phyloP scores from a whole-genome alignment of 2,888 invertebrate species.

The Pseudeuparius sepicola region DNA sequence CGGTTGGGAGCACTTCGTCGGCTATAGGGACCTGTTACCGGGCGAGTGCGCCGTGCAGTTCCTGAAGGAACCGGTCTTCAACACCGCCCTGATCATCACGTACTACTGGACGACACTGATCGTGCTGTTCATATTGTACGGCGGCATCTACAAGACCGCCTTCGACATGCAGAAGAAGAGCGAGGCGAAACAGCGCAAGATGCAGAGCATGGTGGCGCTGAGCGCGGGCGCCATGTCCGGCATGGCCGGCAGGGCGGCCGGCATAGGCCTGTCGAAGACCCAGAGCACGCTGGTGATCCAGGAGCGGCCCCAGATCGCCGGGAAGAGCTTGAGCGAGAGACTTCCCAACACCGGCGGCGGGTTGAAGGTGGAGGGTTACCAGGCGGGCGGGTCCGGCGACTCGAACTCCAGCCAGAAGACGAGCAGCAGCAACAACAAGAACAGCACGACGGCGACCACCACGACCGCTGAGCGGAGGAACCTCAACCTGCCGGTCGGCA shows the following conservation, averaged over 20 bases:
- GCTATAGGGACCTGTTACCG: constrained; percentile 75
- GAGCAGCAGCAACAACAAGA: constrained; percentile 48
- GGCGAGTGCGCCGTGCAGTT: constrained; percentile 95
- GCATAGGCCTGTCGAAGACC: constrained; percentile 73
- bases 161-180: constrained; percentile 96
- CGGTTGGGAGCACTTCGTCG: constrained; percentile 98
- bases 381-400: constrained; percentile 41
- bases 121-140: constrained; percentile 90
- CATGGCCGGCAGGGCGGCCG: constrained; percentile 80
- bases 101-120: constrained; percentile 80
- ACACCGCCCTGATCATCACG: constrained; percentile 90
- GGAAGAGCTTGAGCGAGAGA: constrained; percentile 22
- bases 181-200: constrained; percentile 90
- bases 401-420: constrained; percentile 53
- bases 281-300: constrained; percentile 58
- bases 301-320: constrained; percentile 44
- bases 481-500: constrained; percentile 13
- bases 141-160: constrained; percentile 94
- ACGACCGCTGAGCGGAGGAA: constrained; percentile 42
- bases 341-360: constrained; percentile 20
- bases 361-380: constrained; percentile 31
- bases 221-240: constrained; percentile 82
- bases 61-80: constrained; percentile 93
- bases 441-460: constrained; percentile 48
- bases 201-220: constrained; percentile 88